Evolutionary conservation across 2,888 invertebrate species (phyloP).

Genomic region (Chrysolina haemoptera): DNA sequence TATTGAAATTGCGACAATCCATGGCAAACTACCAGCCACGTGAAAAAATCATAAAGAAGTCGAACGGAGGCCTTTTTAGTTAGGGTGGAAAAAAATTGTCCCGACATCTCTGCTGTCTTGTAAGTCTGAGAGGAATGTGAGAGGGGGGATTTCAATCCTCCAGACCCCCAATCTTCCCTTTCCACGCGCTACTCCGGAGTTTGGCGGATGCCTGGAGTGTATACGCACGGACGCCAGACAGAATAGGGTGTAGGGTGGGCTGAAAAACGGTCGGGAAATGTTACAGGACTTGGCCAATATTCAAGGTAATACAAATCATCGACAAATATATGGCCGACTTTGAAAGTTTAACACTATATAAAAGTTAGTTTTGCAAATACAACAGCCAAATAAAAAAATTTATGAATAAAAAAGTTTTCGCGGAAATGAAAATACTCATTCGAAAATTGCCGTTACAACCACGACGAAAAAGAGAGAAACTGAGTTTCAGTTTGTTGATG

Average conservation of each 20-base stretch:
- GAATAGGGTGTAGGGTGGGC: constrained; percentile 55
- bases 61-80: constrained; percentile 32
- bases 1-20: constrained; percentile 15
- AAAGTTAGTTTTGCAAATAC: too few species aligned
- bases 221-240: constrained; percentile 58
- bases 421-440: too few species aligned
- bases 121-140: constrained; percentile 51
- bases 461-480: too few species aligned
- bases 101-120: constrained; percentile 52
- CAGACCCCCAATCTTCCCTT: constrained; percentile 22
- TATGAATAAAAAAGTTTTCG: too few species aligned
- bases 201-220: constrained; percentile 48
- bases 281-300: constrained; percentile 31
- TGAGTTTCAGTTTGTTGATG: too few species aligned
- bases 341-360: too few species aligned
- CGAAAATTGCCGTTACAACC: too few species aligned
- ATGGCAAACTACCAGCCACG: constrained; percentile 22
- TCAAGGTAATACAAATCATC: not conserved
- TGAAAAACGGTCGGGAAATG: constrained; percentile 28
- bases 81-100: constrained; percentile 47
- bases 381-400: too few species aligned
- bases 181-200: constrained; percentile 36
- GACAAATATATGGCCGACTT: too few species aligned
- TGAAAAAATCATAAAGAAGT: constrained; percentile 40
- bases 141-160: constrained; percentile 30